Conservation (phyloP, 2,113 vertebrate genomes). For the Lamprologus speciosus region DNA sequence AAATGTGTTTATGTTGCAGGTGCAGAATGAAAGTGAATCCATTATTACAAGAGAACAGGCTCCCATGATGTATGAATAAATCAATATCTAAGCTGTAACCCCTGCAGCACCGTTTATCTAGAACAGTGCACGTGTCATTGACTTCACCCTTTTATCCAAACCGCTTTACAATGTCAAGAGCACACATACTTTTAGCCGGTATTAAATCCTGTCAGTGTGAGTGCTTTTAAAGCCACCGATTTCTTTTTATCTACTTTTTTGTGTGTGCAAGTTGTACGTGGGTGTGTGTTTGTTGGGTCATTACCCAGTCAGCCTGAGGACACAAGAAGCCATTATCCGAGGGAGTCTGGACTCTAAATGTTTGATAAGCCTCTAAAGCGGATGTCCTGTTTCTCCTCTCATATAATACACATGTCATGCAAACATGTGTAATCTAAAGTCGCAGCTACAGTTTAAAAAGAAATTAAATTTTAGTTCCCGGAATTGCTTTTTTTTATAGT, state of each 20-base stretch:
- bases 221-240: neutral
- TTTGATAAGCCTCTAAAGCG: slow-evolving; percentile 31
- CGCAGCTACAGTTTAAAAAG: neutral
- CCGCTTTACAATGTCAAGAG: neutral
- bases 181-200: neutral
- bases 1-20: slow-evolving; percentile 49
- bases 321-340: slow-evolving; percentile 30
- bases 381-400: slow-evolving; percentile 32
- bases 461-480: neutral
- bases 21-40: slow-evolving; percentile 42
- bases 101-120: neutral
- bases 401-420: neutral
- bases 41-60: slow-evolving; percentile 40
- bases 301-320: slow-evolving; percentile 43
- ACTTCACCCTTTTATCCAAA: neutral
- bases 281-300: neutral
- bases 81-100: slow-evolving; percentile 10
- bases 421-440: neutral
- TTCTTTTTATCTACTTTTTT: neutral
- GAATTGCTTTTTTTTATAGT: neutral
- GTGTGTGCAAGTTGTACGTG: neutral
- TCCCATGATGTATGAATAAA: slow-evolving; percentile 44
- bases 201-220: neutral
- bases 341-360: slow-evolving; percentile 41
- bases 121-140: neutral